These are phyloP conservation scores for Panopea generosa DNA, from an alignment of 2,888 invertebrate genomes.

Conservation along the genomic window DNA sequence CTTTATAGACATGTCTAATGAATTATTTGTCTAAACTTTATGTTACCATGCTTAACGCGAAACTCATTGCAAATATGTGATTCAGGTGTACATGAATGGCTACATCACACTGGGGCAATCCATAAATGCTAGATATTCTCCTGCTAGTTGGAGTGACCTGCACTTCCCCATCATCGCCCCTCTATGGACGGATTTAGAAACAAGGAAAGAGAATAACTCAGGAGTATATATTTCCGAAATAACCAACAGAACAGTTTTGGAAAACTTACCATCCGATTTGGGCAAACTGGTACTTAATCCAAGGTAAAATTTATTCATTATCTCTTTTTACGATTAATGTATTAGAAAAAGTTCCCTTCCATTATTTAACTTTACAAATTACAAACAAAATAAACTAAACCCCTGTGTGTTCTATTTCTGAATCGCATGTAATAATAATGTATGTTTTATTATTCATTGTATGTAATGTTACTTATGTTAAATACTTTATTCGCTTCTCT, in stretches of 20 bases:
- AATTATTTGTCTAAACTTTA: not conserved
- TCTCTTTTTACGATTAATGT: not conserved
- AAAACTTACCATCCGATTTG: not conserved
- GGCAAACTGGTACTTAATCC: slow-evolving; percentile 4
- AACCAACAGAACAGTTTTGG: not conserved
- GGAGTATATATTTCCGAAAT: not conserved
- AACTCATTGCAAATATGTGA: not conserved
- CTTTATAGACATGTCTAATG: too few species aligned
- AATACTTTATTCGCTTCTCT: too few species aligned
- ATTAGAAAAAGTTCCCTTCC: not conserved
- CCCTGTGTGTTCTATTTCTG: too few species aligned
- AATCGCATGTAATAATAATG: too few species aligned
- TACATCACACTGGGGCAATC: slow-evolving; percentile 35
- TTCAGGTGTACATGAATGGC: slow-evolving; percentile 49
- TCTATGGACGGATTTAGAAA: slow-evolving; percentile 52
- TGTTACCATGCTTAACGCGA: not conserved
- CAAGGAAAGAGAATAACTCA: not conserved
- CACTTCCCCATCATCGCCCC: slow-evolving; percentile 43
- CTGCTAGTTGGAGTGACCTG: slow-evolving; percentile 6
- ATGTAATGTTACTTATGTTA: too few species aligned
- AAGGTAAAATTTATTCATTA: slow-evolving; percentile 9
- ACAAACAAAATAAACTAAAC: too few species aligned
- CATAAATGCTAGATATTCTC: slow-evolving; percentile 8
- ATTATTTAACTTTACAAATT: too few species aligned
- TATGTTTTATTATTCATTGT: too few species aligned